A percentile compares a stretch with the other conserved stretches of the same genome.
Conservation (phyloP, 2,888 invertebrate species). For the Eudemis profundana region DNA sequence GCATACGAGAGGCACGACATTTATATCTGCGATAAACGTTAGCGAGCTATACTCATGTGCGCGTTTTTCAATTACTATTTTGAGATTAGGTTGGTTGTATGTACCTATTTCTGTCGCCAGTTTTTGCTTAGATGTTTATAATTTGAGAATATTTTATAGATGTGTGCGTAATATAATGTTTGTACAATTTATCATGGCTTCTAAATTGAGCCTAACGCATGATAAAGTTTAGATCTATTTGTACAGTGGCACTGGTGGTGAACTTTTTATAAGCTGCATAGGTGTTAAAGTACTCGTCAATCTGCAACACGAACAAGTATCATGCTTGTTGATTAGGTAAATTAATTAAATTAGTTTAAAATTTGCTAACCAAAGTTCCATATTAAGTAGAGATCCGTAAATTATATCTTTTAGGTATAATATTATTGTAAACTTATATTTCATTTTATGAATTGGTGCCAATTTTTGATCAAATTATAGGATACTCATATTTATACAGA, state of each 20-base stretch:
- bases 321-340: slow-evolving; percentile 10
- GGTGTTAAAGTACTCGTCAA: not conserved
- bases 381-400: slow-evolving; percentile 13
- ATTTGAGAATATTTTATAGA: slow-evolving; percentile 30
- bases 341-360: slow-evolving; percentile 23
- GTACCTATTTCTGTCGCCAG: slow-evolving; percentile 12
- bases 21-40: not conserved
- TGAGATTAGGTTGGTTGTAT: slow-evolving; percentile 1
- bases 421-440: slow-evolving; percentile 48
- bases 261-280: slow-evolving; percentile 3
- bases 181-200: slow-evolving; percentile 50
- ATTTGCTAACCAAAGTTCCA: slow-evolving; percentile 36
- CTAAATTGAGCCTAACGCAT: slow-evolving; percentile 55
- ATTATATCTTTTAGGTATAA: slow-evolving; percentile 30
- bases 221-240: slow-evolving; percentile 10
- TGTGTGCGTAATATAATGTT: slow-evolving; percentile 48
- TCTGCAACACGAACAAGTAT: not conserved
- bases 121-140: slow-evolving; percentile 26
- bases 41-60: not conserved
- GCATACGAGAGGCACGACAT: not conserved
- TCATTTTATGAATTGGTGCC: slow-evolving; percentile 68
- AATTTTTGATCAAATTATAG: slow-evolving; percentile 54
- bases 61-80: slow-evolving; percentile 5
- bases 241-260: slow-evolving; percentile 1
- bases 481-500: slow-evolving; percentile 47